These are phyloP conservation scores for Theristus sp. DNA, from an alignment of 2,888 invertebrate species.

Conservation along the genomic window DNA sequence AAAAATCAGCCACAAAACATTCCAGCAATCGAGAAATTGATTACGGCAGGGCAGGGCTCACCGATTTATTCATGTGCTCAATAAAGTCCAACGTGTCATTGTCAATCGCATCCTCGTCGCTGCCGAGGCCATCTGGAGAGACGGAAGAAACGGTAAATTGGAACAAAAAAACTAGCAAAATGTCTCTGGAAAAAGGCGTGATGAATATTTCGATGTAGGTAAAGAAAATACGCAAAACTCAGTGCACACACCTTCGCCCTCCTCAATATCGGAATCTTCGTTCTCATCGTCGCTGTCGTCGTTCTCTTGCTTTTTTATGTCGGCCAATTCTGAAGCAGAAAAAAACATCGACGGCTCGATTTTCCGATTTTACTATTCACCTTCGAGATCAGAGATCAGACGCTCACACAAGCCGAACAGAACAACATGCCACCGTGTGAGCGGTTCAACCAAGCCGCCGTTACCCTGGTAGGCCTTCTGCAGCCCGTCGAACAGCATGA, in stretches of 20 bases:
- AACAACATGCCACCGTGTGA: neutral
- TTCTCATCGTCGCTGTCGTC: constrained; percentile 46
- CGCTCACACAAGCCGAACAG: neutral
- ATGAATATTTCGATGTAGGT: too few relatives aligned
- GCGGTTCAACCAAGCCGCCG: too few relatives aligned
- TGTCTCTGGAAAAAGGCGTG: too few relatives aligned
- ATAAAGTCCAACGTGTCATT: constrained; percentile 65
- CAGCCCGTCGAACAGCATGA: constrained; percentile 75
- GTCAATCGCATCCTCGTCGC: constrained; percentile 84
- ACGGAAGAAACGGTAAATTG: neutral
- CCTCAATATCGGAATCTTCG: constrained; percentile 56
- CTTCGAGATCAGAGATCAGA: neutral
- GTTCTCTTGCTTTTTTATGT: constrained; percentile 24
- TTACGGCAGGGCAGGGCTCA: too few relatives aligned
- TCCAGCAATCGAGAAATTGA: too few relatives aligned
- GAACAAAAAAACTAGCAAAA: too few relatives aligned
- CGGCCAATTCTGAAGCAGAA: neutral
- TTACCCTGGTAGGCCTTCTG: constrained; percentile 68
- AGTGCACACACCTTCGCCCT: constrained; percentile 43
- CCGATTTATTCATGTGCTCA: constrained; percentile 53
- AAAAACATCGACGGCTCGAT: neutral
- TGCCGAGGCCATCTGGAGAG: constrained; percentile 45
- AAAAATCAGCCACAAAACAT: neutral
- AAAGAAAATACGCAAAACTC: too few relatives aligned
- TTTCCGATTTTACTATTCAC: too few relatives aligned